Conservation (phyloP, 1,140 invertebrate species). For the Nixonia krombeini region DNA sequence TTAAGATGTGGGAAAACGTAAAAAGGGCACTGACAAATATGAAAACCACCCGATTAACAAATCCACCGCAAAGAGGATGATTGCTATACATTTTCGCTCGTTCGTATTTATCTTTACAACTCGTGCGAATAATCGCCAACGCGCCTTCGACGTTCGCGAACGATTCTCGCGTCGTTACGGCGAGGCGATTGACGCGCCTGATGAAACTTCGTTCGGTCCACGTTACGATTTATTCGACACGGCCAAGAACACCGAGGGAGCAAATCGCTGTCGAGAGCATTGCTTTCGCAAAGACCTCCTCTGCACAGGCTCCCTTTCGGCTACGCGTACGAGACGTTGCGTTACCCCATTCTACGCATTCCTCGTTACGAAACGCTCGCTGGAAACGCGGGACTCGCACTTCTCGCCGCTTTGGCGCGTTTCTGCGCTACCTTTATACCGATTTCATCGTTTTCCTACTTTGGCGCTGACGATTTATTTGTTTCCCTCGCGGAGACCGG, state of each 20-base stretch:
- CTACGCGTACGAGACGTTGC: slow-evolving; percentile 35
- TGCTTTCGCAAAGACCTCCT: slow-evolving; percentile 42
- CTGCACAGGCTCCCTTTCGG: slow-evolving; percentile 38
- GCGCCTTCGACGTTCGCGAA: too few species aligned
- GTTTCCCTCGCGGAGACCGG: slow-evolving; percentile 2
- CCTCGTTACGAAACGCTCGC: slow-evolving; percentile 47
- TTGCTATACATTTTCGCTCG: too few species aligned
- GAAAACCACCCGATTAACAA: too few species aligned
- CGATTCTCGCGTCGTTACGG: too few species aligned
- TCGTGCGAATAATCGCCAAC: too few species aligned
- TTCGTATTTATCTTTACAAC: too few species aligned
- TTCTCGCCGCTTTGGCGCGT: too few species aligned
- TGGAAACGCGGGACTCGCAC: slow-evolving; percentile 39
- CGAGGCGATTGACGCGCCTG: slow-evolving; percentile 16
- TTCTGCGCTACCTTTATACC: not conserved
- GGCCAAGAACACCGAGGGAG: slow-evolving; percentile 25
- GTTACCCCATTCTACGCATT: slow-evolving; percentile 56
- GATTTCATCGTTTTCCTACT: too few species aligned
- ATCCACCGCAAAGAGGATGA: too few species aligned
- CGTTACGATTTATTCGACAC: slow-evolving; percentile 35
- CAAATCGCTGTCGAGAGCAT: slow-evolving; percentile 21
- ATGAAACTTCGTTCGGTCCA: slow-evolving; percentile 32
- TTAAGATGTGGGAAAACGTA: too few species aligned
- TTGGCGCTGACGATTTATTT: too few species aligned
- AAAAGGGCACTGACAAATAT: too few species aligned